Evolutionary conservation across 1,140 invertebrate genomes (phyloP), one percentile per base, ranked within the genome.

Genomic region (Battus philenor): DNA sequence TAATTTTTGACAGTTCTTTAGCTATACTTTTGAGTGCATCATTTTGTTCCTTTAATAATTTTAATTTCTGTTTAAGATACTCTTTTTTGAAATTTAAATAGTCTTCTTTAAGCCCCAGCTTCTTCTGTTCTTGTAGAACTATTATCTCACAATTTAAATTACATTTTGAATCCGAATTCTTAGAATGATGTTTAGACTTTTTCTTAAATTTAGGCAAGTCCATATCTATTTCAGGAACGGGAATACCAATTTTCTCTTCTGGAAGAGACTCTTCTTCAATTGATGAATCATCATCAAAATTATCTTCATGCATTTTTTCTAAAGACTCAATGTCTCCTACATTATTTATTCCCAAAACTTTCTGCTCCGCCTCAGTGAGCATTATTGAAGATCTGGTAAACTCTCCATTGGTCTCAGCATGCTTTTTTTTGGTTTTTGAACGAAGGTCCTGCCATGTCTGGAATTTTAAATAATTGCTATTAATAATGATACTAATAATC

Each of bases 21-120:
- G 79, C 79, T 50, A 83, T 81, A 55, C 47, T 68, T 61, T 76
- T 78, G 13, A 83, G 44, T n/a, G 79, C 77, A 27, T 81, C 73
- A 18, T 75, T 79, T 49, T 83, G 79, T 49, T 78, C 73, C 43
- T 76, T 74, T 36, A 83, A 53, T 12, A 80, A 30, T 47, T 66
- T 69, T 34, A 83, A 47, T 31, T 84, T 84, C 48, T 84, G 69
- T 45, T 49, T 74, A 10, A 84, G 58, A 60, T 84, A 84, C 27
- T 78, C 68, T 39, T 84, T 84, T 59, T 81, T 84, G 39, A 81
- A 84, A 45, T 66, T 75, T 4, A 77, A 59, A 60, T 76, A 84
- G 32, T 81, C 77, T 52, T 80, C 74, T 45, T 84, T 84, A 2
- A 84, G 55, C 29, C 79, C 59, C 39, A 76, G 52, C 47, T 81